A percentile compares a stretch with the other conserved stretches of the same genome.
Evolutionary conservation across 2,888 invertebrate genomes (phyloP).

Genomic region (Oscheius myriophilus): DNA sequence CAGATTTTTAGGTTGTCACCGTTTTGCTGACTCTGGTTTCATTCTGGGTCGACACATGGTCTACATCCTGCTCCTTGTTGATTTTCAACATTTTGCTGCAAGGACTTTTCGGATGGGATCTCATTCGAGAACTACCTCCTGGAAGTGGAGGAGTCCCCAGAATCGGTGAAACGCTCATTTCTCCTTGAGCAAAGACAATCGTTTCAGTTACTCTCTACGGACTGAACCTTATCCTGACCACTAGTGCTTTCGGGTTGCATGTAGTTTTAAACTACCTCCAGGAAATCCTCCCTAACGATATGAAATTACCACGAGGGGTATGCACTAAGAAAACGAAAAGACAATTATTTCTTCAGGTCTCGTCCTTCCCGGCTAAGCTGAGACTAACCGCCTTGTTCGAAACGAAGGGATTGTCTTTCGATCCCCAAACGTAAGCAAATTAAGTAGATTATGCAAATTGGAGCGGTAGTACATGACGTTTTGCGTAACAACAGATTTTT

Average conservation of each 20-base stretch:
- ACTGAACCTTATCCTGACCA: conserved; percentile 40
- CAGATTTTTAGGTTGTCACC: conserved; percentile 55
- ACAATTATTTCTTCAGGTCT: conserved; percentile 5
- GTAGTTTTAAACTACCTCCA: conserved; percentile 31
- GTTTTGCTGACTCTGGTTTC: conserved; percentile 47
- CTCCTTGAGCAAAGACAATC: background rate
- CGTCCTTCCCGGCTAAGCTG: conserved; percentile 2
- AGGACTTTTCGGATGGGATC: conserved; percentile 60
- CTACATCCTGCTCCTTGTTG: conserved; percentile 43
- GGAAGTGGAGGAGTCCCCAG: conserved; percentile 64
- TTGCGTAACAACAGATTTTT: too few species aligned
- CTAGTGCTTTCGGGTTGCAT: conserved; percentile 40
- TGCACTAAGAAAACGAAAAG: background rate
- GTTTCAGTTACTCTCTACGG: conserved; percentile 43
- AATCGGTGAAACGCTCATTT: conserved; percentile 44
- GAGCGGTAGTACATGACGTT: too few species aligned
- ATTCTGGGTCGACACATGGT: conserved; percentile 62
- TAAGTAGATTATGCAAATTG: conserved; percentile 9
- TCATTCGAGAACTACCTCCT: conserved; percentile 64
- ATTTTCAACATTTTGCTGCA: conserved; percentile 58
- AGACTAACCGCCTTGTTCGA: conserved; percentile 36
- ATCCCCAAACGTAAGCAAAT: conserved; percentile 59
- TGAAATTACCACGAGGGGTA: conserved; percentile 45
- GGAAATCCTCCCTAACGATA: conserved; percentile 38
- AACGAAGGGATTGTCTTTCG: conserved; percentile 61